phyloP scores from a whole-genome alignment of 92 coral and sea anemone species.

The Porites lobata region DNA sequence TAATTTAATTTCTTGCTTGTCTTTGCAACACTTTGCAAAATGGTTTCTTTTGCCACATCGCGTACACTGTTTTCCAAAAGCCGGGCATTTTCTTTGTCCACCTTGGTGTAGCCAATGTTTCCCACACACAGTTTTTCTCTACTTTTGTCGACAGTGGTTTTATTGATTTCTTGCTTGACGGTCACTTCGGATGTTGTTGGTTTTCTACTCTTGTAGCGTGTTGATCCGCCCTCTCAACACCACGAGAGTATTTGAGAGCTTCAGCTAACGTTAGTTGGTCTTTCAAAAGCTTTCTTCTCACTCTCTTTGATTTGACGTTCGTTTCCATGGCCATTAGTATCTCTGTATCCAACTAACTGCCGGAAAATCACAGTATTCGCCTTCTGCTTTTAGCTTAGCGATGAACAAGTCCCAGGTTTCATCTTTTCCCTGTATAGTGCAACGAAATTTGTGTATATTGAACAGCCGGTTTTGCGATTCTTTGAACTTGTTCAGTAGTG shows the following conservation, averaged over 20 bases:
- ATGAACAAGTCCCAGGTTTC: neutral
- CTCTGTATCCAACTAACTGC: conserved; percentile 13
- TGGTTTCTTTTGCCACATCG: conserved; percentile 9
- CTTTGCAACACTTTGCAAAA: neutral
- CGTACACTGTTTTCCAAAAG: conserved; percentile 25
- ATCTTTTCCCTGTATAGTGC: neutral
- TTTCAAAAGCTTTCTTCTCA: conserved; percentile 10
- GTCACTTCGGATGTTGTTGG: conserved; percentile 2
- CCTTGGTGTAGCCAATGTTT: conserved; percentile 42
- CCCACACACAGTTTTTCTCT: conserved; percentile 17
- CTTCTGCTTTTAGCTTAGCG: neutral
- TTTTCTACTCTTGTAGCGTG: conserved; percentile 28
- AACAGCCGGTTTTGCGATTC: conserved; percentile 12
- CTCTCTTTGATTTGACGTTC: conserved; percentile 1
- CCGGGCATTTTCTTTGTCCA: conserved; percentile 34
- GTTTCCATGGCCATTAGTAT: conserved; percentile 4
- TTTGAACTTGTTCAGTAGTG: conserved; percentile 2
- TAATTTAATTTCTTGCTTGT: neutral
- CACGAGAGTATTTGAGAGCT: conserved; percentile 24
- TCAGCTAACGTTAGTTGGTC: conserved; percentile 2
- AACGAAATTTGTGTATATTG: conserved; percentile 17
- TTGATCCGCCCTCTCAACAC: conserved; percentile 31
- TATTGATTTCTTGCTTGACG: conserved; percentile 31
- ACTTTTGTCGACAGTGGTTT: neutral
- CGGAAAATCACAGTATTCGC: conserved; percentile 4